phyloP scores from a whole-genome alignment of 2,888 invertebrate species.

The Polyploca ridens region DNA sequence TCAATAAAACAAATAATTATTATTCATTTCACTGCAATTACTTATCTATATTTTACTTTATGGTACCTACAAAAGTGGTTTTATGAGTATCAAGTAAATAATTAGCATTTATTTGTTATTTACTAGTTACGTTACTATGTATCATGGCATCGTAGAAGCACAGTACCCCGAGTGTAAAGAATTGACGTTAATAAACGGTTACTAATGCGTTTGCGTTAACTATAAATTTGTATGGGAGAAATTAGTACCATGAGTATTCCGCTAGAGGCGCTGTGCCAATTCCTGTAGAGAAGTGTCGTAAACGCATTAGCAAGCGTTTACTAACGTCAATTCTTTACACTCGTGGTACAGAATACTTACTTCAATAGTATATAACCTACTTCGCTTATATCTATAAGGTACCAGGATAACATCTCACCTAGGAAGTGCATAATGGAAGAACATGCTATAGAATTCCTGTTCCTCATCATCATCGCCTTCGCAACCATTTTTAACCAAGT shows the following conservation, averaged over 20 bases:
- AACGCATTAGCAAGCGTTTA: no score
- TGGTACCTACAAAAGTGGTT: background rate
- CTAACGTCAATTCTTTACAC: no score
- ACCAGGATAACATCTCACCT: slow-evolving; percentile 35
- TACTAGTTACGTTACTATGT: background rate
- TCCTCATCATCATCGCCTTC: slow-evolving; percentile 36
- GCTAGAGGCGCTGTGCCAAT: no score
- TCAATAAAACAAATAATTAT: slow-evolving; percentile 1
- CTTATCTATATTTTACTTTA: background rate
- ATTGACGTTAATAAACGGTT: no score
- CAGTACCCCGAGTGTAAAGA: no score
- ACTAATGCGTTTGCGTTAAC: no score
- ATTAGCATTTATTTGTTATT: no score
- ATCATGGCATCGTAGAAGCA: background rate
- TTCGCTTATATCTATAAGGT: background rate
- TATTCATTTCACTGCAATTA: background rate
- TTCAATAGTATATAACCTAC: no score
- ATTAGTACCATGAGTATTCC: no score
- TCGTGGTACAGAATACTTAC: no score
- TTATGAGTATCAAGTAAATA: background rate
- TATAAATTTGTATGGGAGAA: no score
- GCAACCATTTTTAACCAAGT: slow-evolving; percentile 52
- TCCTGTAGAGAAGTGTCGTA: no score
- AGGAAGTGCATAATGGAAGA: slow-evolving; percentile 55
- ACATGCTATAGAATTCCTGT: slow-evolving; percentile 44